Percentiles rank a stretch among this genome's conserved stretches.
Conservation (phyloP, 2,113 vertebrate genomes). For the Pampusana beccarii region DNA sequence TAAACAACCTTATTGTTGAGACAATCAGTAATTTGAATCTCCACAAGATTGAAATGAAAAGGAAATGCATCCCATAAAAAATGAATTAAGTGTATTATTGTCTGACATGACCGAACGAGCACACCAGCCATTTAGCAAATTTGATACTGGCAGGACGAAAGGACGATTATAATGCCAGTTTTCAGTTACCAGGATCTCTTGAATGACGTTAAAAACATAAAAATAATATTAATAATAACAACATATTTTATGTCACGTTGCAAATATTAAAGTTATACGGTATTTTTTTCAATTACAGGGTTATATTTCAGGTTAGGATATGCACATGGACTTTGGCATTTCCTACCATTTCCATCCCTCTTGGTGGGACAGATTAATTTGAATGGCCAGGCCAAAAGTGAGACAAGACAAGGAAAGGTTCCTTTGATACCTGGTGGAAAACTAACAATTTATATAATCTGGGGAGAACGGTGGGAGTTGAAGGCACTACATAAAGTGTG, state of each 20-base stretch:
- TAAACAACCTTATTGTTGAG: neutral
- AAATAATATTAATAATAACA: neutral
- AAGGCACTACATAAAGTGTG: accelerated
- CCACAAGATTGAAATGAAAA: neutral
- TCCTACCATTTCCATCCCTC: neutral
- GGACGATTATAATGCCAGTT: neutral
- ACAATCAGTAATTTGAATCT: neutral
- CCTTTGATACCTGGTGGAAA: neutral
- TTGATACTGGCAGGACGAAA: neutral
- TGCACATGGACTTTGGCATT: neutral
- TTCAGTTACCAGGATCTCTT: neutral
- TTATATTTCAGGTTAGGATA: neutral
- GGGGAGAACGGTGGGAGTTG: neutral
- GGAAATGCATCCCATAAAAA: neutral
- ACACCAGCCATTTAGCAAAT: neutral
- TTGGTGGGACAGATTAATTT: neutral
- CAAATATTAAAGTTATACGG: neutral
- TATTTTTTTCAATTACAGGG: neutral
- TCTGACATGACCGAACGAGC: neutral
- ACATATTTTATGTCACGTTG: neutral
- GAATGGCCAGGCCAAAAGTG: neutral
- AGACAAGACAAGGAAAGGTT: neutral
- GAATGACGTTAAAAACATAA: accelerated
- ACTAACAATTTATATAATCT: neutral
- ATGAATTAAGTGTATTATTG: neutral